Evolutionary conservation across 2,888 invertebrate genomes (phyloP).

Genomic region (Tiliacea aurago): DNA sequence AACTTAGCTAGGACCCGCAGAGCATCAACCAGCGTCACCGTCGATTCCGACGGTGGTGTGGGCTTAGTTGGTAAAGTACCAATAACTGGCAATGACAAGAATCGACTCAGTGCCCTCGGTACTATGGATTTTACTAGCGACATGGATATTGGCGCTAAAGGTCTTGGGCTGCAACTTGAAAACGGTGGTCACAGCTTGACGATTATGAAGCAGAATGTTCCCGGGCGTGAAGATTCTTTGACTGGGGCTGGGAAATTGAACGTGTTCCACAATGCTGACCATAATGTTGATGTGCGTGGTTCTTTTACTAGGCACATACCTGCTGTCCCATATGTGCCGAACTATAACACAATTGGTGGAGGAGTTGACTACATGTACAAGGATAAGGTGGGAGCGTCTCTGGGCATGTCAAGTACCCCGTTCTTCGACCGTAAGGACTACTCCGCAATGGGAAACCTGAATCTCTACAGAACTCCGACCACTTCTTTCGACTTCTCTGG

Average conservation of each 20-base stretch:
- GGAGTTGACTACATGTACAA: constrained; percentile 58
- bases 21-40: constrained; percentile 38
- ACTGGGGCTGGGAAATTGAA: constrained; percentile 48
- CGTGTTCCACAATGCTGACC: constrained; percentile 25
- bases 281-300: constrained; percentile 43
- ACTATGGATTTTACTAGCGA: constrained; percentile 24
- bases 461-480: constrained; percentile 49
- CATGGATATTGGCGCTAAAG: constrained; percentile 22
- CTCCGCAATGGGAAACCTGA: constrained; percentile 50
- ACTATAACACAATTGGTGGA: constrained; percentile 57
- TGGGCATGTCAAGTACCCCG: constrained; percentile 58
- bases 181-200: constrained; percentile 46
- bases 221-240: constrained; percentile 16
- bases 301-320: constrained; percentile 58
- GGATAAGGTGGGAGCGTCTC: constrained; percentile 44
- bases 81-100: constrained; percentile 29
- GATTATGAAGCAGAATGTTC: constrained; percentile 25
- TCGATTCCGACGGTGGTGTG: constrained; percentile 47
- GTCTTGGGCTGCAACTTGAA: constrained; percentile 44
- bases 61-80: constrained; percentile 41
- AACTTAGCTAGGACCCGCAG: constrained; percentile 33
- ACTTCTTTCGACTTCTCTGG: constrained; percentile 30
- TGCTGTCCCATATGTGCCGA: constrained; percentile 29
- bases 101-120: constrained; percentile 44
- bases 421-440: constrained; percentile 64